Percentiles rank a stretch among this genome's conserved stretches.
These are phyloP conservation scores for Nymphalis urticae DNA, from an alignment of 2,888 invertebrate species.

Conservation along the genomic window DNA sequence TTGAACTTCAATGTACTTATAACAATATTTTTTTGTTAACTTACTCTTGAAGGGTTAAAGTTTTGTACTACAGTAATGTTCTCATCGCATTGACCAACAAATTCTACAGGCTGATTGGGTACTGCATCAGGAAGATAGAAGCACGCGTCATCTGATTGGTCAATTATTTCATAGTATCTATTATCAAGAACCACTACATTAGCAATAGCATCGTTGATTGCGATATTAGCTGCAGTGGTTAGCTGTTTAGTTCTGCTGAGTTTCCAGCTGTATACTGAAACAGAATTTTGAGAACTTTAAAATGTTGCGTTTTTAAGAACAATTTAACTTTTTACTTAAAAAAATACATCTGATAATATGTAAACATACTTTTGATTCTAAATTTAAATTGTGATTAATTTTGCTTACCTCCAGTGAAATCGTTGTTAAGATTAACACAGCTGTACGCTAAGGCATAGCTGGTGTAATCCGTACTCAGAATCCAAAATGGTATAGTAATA, in stretches of 20 bases:
- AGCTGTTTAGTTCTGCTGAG: constrained; percentile 55
- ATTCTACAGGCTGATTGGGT: constrained; percentile 51
- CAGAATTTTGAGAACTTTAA: not conserved
- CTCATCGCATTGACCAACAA: constrained; percentile 58
- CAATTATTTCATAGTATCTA: constrained; percentile 51
- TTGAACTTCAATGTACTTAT: too few relatives aligned
- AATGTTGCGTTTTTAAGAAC: not conserved
- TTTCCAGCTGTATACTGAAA: constrained; percentile 67
- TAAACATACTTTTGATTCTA: too few relatives aligned
- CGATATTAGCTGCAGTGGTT: constrained; percentile 40
- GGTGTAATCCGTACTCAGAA: constrained; percentile 77
- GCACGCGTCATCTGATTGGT: constrained; percentile 55
- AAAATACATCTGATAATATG: too few relatives aligned
- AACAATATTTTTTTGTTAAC: constrained; percentile 21
- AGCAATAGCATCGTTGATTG: constrained; percentile 49
- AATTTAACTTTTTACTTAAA: not conserved
- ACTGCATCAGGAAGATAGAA: constrained; percentile 57
- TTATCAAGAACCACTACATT: constrained; percentile 51
- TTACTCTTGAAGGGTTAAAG: constrained; percentile 53
- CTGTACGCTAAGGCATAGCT: constrained; percentile 83
- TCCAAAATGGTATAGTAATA: constrained; percentile 46
- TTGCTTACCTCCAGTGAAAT: constrained; percentile 57
- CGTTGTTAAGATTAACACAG: constrained; percentile 69
- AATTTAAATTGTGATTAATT: not conserved
- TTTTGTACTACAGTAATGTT: constrained; percentile 51